Percentiles rank a stretch among this genome's conserved stretches.
Conservation (phyloP, 2,888 invertebrate species). For the Azorinus chamasolen region DNA sequence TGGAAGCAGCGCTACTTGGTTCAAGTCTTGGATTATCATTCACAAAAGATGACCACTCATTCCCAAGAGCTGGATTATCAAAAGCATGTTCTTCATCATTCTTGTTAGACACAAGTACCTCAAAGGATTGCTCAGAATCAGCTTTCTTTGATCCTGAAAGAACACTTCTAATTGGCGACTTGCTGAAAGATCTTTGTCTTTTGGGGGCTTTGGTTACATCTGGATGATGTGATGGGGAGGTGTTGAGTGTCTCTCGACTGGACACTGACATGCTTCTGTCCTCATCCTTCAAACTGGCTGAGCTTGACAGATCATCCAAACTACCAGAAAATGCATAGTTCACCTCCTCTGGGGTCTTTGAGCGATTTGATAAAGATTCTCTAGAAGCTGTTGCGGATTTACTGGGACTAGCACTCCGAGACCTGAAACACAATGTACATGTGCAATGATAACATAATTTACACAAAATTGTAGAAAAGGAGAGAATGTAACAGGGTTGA, state of each 20-base stretch:
- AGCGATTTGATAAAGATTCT: slow-evolving; percentile 52
- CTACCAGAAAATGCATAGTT: slow-evolving; percentile 69
- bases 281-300: slow-evolving; percentile 24
- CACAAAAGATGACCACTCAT: slow-evolving; percentile 75
- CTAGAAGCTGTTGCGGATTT: slow-evolving; percentile 51
- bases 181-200: slow-evolving; percentile 45
- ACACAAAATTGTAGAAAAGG: background rate
- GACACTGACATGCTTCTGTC: slow-evolving; percentile 54
- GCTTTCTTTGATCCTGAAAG: slow-evolving; percentile 34
- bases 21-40: slow-evolving; percentile 56
- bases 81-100: slow-evolving; percentile 69
- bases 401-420: slow-evolving; percentile 48
- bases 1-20: slow-evolving; percentile 60
- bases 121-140: slow-evolving; percentile 28
- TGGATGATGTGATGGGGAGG: slow-evolving; percentile 9
- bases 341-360: slow-evolving; percentile 63
- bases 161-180: slow-evolving; percentile 48
- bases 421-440: slow-evolving; percentile 36
- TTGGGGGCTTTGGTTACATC: slow-evolving; percentile 22
- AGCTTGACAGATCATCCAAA: slow-evolving; percentile 52
- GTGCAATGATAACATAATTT: too few species aligned
- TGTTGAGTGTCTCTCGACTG: slow-evolving; percentile 43
- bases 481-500: too few species aligned
- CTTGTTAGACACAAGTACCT: slow-evolving; percentile 35
- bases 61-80: slow-evolving; percentile 72